Base-by-base conservation (phyloP, 2,888 invertebrate genomes). In the Coenonympha glycerion region DNA sequence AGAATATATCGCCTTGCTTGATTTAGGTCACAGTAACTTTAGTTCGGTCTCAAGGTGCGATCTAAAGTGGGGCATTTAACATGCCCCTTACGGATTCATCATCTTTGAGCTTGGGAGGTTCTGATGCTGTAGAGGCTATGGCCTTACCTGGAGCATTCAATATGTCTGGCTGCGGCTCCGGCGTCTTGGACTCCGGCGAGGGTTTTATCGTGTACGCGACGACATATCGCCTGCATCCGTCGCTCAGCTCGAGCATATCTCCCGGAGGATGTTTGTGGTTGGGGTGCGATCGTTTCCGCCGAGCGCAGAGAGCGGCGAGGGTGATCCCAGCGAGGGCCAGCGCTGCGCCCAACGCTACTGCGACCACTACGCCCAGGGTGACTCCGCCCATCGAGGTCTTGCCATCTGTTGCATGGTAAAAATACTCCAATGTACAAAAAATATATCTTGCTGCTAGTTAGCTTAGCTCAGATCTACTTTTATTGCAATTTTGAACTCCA, bases 181-280 rank as follows among this genome's bases (percentile, higher is more conserved):
- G 89, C n/a, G 90, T 90, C 59, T 87, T 88, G 2, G 72, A 61
- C 21, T 87, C 87, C 1, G 81, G 80, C 0, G 90, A 89, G 9
- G 92, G 92, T 71, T 95, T 95, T 57, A 95, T 89, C 8, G 95
- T 95, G 64, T 95, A 95, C 8, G 95, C 94, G 15, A 95, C 95
- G 31, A 95, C 95, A 68, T 95, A 94, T 60, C 94, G 89, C 63
- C 94, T 91, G 62, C 95, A 94, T 1, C 93, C 94, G 24, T 94
- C 93, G 58, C 94, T 94, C 31, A 63, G 90, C 88, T 67, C 94
- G 90, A 66, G 91, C 83, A 86, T 85, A 46, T 87, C 86, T 8
- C 87, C 78, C 16, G 84, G 81, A 1, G 87, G 85, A 55, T 86
- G 81, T 50, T 86, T 85, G 63, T 85, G 76, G 0, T 79, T 79